These are phyloP conservation scores for Ptychoptera albimana DNA, from an alignment of 2,888 invertebrate species.

Conservation along the genomic window DNA sequence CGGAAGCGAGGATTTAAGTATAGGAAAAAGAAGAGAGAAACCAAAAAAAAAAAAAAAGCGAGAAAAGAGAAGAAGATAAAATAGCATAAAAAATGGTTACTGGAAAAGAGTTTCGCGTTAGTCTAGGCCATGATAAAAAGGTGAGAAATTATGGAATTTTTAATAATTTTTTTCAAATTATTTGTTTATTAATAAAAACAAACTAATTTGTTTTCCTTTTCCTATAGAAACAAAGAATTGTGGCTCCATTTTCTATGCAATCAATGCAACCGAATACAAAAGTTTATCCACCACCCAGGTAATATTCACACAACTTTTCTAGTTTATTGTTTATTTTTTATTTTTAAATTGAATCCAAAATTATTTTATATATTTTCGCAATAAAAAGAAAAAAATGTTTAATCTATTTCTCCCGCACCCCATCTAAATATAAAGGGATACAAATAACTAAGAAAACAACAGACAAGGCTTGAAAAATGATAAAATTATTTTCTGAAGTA, in stretches of 20 bases:
- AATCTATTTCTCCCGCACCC: no score
- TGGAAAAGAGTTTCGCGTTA: slow-evolving; percentile 5
- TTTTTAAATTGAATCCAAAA: no score
- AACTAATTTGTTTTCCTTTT: not conserved
- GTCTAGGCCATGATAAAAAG: not conserved
- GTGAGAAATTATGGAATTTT: slow-evolving; percentile 1
- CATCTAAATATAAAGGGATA: no score
- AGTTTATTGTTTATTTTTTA: no score
- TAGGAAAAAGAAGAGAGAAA: not conserved
- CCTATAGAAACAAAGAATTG: slow-evolving; percentile 12
- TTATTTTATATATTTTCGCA: no score
- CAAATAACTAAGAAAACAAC: no score
- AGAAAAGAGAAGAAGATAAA: not conserved
- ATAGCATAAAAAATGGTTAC: slow-evolving; percentile 1
- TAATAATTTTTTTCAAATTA: no score
- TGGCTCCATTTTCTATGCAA: slow-evolving; percentile 27
- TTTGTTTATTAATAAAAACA: no score
- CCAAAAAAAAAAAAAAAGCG: not conserved
- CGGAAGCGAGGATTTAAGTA: no score
- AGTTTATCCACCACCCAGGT: slow-evolving; percentile 24
- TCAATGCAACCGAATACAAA: slow-evolving; percentile 23
- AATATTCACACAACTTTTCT: slow-evolving; percentile 6
- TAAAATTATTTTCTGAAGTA: no score
- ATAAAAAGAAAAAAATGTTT: no score
- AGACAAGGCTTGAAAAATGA: no score